Evolutionary conservation across 2,113 vertebrate genomes (phyloP).

Genomic region (Lepidothrix coronata): DNA sequence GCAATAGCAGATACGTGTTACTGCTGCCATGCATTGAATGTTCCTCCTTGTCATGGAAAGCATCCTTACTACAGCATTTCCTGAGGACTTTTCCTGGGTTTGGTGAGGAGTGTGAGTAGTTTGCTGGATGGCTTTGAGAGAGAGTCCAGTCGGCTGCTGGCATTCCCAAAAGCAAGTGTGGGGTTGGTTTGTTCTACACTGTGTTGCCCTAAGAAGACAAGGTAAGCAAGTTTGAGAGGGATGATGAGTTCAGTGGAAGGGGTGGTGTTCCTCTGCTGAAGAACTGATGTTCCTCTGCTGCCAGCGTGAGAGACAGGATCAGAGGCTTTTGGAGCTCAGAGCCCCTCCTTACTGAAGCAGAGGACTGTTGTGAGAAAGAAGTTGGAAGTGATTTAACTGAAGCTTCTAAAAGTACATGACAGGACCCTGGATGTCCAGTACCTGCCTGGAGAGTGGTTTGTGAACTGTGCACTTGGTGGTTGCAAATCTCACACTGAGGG

Average conservation of each 20-base stretch:
- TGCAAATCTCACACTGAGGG: background rate
- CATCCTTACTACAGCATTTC: background rate
- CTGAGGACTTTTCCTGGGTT: background rate
- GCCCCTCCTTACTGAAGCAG: background rate
- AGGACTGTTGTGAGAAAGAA: background rate
- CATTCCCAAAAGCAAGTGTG: background rate
- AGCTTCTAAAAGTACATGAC: background rate
- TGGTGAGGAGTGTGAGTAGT: background rate
- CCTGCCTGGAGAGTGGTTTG: background rate
- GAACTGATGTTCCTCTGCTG: background rate
- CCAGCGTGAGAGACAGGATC: background rate
- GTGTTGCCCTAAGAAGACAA: background rate
- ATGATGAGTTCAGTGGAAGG: background rate
- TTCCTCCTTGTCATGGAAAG: background rate
- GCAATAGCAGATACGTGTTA: accelerated
- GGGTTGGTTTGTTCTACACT: background rate
- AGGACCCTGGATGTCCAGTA: background rate
- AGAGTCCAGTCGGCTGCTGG: background rate
- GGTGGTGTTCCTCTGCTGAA: background rate
- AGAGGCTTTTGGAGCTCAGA: background rate
- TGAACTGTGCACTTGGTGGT: background rate
- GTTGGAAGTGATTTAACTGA: background rate
- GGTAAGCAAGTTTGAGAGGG: background rate
- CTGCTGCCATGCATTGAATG: accelerated
- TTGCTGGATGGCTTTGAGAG: background rate